Percentiles rank a stretch among this genome's conserved stretches.
Conservation (phyloP, 2,888 invertebrate species). For the Troglohyphantes excavatus region DNA sequence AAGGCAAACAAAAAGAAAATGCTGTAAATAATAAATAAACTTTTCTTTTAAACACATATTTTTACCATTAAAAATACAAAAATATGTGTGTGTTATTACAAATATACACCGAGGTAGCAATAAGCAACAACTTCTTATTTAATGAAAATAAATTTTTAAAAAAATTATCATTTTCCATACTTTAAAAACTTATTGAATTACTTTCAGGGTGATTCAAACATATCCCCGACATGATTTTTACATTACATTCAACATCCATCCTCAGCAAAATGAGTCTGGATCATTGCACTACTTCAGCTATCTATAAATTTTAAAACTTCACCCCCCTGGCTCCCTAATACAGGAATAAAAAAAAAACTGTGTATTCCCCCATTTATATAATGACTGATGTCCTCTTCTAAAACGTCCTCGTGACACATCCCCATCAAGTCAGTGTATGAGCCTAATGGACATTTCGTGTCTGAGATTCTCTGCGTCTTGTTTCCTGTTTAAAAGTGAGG, state of each 20-base stretch:
- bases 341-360: constrained; percentile 7
- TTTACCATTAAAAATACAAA: too few species aligned
- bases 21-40: too few species aligned
- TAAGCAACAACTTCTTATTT: too few species aligned
- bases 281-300: background rate
- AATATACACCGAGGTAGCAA: too few species aligned
- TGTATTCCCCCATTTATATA: constrained; percentile 65
- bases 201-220: background rate
- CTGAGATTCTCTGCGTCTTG: constrained; percentile 64
- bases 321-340: background rate
- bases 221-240: background rate
- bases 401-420: constrained; percentile 57
- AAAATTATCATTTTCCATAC: too few species aligned
- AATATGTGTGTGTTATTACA: too few species aligned
- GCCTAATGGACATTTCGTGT: constrained; percentile 73
- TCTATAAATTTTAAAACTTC: constrained; percentile 53
- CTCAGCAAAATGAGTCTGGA: background rate
- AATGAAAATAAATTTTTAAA: too few species aligned
- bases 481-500: constrained; percentile 64
- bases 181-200: too few species aligned
- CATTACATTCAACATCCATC: background rate
- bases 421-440: constrained; percentile 26
- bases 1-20: too few species aligned
- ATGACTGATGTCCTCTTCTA: constrained; percentile 65
- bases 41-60: too few species aligned